These are phyloP conservation scores for Trogon surrucura DNA, from an alignment of 2,113 vertebrate species.

Conservation along the genomic window DNA sequence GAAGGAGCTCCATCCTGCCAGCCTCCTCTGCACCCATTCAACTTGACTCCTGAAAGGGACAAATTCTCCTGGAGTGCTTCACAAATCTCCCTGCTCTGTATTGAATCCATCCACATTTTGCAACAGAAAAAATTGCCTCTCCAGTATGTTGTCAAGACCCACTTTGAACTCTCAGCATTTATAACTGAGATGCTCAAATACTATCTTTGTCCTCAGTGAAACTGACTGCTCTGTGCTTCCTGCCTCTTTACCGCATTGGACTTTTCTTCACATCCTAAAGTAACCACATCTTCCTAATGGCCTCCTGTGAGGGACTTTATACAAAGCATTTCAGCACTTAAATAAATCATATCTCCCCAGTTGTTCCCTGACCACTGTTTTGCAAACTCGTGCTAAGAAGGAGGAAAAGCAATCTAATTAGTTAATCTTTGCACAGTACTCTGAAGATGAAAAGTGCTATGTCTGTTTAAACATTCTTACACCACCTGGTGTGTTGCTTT, in stretches of 20 bases:
- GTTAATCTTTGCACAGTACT: constrained; percentile 35
- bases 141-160: neutral
- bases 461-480: constrained; percentile 22
- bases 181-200: neutral
- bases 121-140: neutral
- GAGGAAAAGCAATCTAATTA: constrained; percentile 47
- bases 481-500: neutral
- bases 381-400: constrained; percentile 8
- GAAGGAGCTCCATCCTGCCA: neutral
- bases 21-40: neutral
- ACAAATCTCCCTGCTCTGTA: neutral
- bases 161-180: neutral
- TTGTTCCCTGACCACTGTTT: constrained; percentile 7
- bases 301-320: constrained; percentile 21
- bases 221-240: neutral
- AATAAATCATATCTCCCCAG: constrained; percentile 54
- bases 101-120: neutral
- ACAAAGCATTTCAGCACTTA: constrained; percentile 43
- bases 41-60: neutral
- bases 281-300: constrained; percentile 30
- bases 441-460: constrained; percentile 17
- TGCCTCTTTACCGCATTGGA: neutral
- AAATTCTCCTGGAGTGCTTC: neutral
- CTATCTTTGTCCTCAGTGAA: neutral
- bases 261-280: neutral